Evolutionary conservation across 2,888 invertebrate genomes (phyloP).

Genomic region (Scaptodrosophila latifasciaeformis): DNA sequence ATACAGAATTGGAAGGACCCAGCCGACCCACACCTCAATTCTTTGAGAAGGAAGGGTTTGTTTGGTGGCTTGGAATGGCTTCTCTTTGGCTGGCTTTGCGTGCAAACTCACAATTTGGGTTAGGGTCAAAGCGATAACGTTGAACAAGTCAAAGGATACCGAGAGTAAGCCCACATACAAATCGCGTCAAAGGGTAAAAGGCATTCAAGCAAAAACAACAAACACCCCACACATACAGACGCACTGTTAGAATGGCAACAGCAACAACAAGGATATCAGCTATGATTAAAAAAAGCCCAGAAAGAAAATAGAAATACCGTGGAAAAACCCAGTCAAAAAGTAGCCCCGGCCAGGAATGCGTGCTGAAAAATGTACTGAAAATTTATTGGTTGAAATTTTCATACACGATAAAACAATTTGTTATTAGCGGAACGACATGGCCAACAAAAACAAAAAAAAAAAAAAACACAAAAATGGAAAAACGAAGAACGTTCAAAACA

Average conservation of each 20-base stretch:
- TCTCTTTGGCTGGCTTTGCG: slow-evolving; percentile 50
- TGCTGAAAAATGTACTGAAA: slow-evolving; percentile 49
- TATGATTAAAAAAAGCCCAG: not conserved
- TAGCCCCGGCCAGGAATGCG: slow-evolving; percentile 38
- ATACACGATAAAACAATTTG: slow-evolving; percentile 64
- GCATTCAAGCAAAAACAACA: slow-evolving; percentile 34
- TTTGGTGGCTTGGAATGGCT: slow-evolving; percentile 2
- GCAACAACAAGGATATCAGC: slow-evolving; percentile 8
- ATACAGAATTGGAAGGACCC: not conserved
- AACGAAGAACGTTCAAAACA: too few species aligned
- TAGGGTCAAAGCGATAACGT: slow-evolving; percentile 70
- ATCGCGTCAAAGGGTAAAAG: slow-evolving; percentile 48
- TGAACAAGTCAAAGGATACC: slow-evolving; percentile 53
- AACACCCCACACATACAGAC: slow-evolving; percentile 7
- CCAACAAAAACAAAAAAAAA: not conserved
- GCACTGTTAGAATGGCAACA: not conserved
- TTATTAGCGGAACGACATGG: slow-evolving; percentile 50
- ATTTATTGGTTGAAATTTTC: slow-evolving; percentile 55
- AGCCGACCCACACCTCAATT: not conserved
- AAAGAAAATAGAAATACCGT: slow-evolving; percentile 4
- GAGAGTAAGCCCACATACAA: slow-evolving; percentile 28
- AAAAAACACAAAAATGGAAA: not conserved
- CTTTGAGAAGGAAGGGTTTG: not conserved
- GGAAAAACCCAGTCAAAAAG: slow-evolving; percentile 6
- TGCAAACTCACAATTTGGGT: slow-evolving; percentile 71